Base-by-base conservation (phyloP, 1,140 invertebrate species). In the Himalopsyche phryganea region DNA sequence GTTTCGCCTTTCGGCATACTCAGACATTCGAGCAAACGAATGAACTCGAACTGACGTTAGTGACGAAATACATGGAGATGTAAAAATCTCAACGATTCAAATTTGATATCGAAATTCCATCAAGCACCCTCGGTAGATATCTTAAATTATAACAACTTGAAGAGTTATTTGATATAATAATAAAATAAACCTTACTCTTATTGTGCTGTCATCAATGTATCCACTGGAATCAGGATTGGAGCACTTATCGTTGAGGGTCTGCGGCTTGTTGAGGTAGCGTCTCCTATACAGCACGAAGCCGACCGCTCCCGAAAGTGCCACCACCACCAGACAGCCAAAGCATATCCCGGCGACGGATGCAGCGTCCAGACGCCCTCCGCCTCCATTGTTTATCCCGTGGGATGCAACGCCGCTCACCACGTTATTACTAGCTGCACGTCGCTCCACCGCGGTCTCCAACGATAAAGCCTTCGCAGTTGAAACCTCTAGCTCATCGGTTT, bases 141-240 rank as follows among this genome's bases (percentile, higher is more conserved):
- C n/a, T n/a, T n/a, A n/a, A n/a, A n/a, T n/a, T n/a, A n/a, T n/a
- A n/a, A n/a, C n/a, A n/a, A n/a, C n/a, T n/a, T n/a, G n/a, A n/a
- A n/a, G n/a, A n/a, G n/a, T n/a, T n/a, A n/a, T n/a, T n/a, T 28
- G 23, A 9, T 28, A 5, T 28, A 28, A 28, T 28, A 28, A 28
- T 28, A 41, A 41, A 20, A 2, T 14, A 42, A 23, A 19, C 28
- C 80, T 82, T 81, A 92, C 90, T 75, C 90, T 83, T 72, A 92
- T 88, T 66, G 90, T 90, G 71, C 88, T 90, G 74, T 92, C 90
- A 72, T 93, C 91, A 47, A 93, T 86, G 66, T 93, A 93, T 62
- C 89, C 90, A 69, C 89, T 91, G 36, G 89, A 92, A 68, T 92
- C 91, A 2, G 88, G 88, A 71, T 91, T 90, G 60, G 89, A 92